Evolutionary conservation across 2,888 invertebrate species (phyloP), one percentile per base, ranked within the genome.

Genomic region (Sclerodermus sp.): DNA sequence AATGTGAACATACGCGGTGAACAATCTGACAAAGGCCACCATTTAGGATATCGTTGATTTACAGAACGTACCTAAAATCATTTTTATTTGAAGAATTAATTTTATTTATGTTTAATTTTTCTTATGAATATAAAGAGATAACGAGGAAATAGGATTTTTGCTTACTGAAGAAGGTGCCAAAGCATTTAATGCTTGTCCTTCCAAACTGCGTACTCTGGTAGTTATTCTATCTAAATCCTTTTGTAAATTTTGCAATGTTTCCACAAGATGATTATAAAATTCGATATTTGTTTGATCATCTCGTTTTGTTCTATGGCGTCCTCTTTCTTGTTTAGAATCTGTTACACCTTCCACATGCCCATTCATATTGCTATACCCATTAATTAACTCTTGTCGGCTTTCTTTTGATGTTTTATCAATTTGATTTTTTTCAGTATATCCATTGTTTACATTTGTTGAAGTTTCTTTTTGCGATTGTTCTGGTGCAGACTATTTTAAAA

Each of bases 1-100:
- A 88, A 79, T 42, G 81, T 69, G 44, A 88, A 76, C 1, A 87
- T 60, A 47, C 69, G 59, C 10, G 73, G 73, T 5, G 73, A 69
- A 52, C 72, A 74, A 45, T 71, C 76, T 30, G 62, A 45, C 15
- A 73, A 58, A 42, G 74, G 74, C 74, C 74, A 75, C 76, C 75
- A 75, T 51, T 64, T 66, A 13, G 68, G 63, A 45, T 61, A 55
- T 17, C 42, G 46, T 36, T 55, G 55, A 40, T 53, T 58, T 23
- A 41, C 55, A 46, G 57, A 47, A 42, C 61, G 66, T 16, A 67
- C 64, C 74, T 76, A 48, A 44, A 62, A 49, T n/a, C n/a, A n/a
- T n/a, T n/a, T n/a, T n/a, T n/a, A n/a, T n/a, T n/a, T n/a, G n/a
- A n/a, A n/a, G n/a, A n/a, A n/a, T n/a, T n/a, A n/a, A n/a, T n/a